Evolutionary conservation across 2,888 invertebrate genomes (phyloP).

Genomic region (Alcis repandata): DNA sequence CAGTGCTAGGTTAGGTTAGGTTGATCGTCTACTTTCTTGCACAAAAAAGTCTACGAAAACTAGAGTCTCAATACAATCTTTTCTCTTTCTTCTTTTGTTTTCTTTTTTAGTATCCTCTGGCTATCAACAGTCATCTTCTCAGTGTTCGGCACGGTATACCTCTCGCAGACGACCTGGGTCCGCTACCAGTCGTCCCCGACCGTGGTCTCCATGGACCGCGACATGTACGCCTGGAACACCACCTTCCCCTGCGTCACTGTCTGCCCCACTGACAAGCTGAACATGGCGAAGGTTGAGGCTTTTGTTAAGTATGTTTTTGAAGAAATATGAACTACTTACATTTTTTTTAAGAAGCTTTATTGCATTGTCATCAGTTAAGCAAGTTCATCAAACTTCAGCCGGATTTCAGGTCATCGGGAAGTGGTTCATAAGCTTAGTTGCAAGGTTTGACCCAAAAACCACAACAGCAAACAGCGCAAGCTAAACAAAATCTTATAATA

Average conservation of each 20-base stretch:
- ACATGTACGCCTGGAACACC: constrained; percentile 91
- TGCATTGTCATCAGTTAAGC: no score
- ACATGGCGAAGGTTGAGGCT: constrained; percentile 81
- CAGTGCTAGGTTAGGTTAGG: no score
- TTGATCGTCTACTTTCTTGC: no score
- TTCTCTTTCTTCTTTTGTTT: not conserved
- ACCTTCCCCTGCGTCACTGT: constrained; percentile 90
- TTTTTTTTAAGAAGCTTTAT: not conserved
- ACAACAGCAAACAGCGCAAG: no score
- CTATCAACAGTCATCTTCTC: constrained; percentile 83
- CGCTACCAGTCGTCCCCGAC: constrained; percentile 90
- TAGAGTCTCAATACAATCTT: no score
- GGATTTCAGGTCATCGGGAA: no score
- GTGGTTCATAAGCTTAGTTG: no score
- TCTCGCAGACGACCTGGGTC: constrained; percentile 88
- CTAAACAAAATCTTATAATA: no score
- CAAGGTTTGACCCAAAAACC: no score
- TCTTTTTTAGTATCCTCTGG: constrained; percentile 85
- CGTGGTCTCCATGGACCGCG: constrained; percentile 91
- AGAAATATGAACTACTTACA: not conserved
- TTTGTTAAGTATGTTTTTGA: constrained; percentile 82
- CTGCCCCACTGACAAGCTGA: constrained; percentile 87
- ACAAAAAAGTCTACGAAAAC: not conserved
- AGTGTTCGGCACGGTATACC: constrained; percentile 82
- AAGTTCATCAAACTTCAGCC: no score